Evolutionary conservation across 1,140 invertebrate species (phyloP).

Genomic region (Leptonema lineaticorne): DNA sequence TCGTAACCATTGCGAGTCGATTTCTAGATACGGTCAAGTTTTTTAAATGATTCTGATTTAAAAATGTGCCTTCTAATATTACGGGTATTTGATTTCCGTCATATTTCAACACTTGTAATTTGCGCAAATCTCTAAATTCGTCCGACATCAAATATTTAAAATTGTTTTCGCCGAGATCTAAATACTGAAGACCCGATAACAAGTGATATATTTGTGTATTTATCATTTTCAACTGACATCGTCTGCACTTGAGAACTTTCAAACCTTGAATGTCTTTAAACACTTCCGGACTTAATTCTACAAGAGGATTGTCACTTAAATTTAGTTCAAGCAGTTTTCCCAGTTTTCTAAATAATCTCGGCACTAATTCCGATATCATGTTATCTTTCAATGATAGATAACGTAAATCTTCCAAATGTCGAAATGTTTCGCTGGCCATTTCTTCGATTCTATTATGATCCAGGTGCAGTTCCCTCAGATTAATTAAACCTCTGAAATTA

Average conservation of each 20-base stretch:
- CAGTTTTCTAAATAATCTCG: conserved; percentile 67
- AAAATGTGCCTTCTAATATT: conserved; percentile 71
- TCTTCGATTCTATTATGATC: conserved; percentile 76
- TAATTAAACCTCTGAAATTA: conserved; percentile 77
- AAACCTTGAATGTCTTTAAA: conserved; percentile 76
- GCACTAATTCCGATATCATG: conserved; percentile 66
- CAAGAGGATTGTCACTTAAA: conserved; percentile 71
- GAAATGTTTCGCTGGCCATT: conserved; percentile 75
- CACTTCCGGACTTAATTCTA: conserved; percentile 70
- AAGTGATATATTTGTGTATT: conserved; percentile 76
- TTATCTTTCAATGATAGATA: conserved; percentile 71
- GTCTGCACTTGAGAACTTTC: conserved; percentile 66
- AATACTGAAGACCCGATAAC: conserved; percentile 64
- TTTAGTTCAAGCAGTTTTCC: conserved; percentile 69
- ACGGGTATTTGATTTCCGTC: conserved; percentile 78
- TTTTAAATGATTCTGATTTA: conserved; percentile 60
- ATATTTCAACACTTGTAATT: conserved; percentile 66
- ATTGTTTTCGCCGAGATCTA: conserved; percentile 76
- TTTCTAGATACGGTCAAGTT: conserved; percentile 67
- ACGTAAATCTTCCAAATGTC: conserved; percentile 65
- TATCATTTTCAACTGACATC: conserved; percentile 68
- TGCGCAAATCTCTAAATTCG: conserved; percentile 69
- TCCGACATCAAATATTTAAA: conserved; percentile 76
- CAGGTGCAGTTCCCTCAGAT: conserved; percentile 77
- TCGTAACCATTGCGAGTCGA: conserved; percentile 69